Conservation (phyloP, 2,797 vertebrate genomes). For the Cichlasoma orientale region DNA sequence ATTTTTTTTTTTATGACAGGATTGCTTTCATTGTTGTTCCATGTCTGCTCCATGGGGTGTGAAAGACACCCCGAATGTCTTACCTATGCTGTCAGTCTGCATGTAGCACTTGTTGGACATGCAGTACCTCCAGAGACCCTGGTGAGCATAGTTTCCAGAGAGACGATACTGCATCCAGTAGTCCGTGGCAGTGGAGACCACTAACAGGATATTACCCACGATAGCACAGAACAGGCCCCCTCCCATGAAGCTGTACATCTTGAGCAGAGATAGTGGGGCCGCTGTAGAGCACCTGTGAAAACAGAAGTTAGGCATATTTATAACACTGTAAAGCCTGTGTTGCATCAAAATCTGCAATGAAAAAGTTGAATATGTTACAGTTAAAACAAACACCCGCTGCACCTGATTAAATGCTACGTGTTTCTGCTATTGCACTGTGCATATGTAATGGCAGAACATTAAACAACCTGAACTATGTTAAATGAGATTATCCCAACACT, state of each 20-base stretch:
- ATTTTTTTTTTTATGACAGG: not conserved
- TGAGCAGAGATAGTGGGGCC: conserved; percentile 67
- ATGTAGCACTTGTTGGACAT: conserved; percentile 89
- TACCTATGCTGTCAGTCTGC: conserved; percentile 89
- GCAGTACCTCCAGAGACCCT: conserved; percentile 92
- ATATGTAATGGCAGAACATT: not conserved
- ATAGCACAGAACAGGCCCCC: conserved; percentile 90
- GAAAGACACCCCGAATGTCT: conserved; percentile 21
- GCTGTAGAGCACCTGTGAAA: conserved; percentile 53
- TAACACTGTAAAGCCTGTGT: not conserved
- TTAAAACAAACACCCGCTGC: not conserved
- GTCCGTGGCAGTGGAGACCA: conserved; percentile 88
- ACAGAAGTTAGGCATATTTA: not conserved
- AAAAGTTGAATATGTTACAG: not conserved
- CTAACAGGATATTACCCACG: conserved; percentile 89
- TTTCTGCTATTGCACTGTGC: not conserved
- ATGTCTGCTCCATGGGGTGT: not conserved
- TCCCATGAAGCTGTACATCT: conserved; percentile 92
- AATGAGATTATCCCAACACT: not conserved
- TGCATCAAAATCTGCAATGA: not conserved
- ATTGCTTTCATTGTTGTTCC: not conserved
- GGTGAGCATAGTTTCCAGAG: conserved; percentile 87
- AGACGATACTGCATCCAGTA: conserved; percentile 93
- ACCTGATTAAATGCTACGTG: not conserved
- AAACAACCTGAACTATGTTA: not conserved